phyloP scores from a whole-genome alignment of 1,140 invertebrate genomes.

The Anastrepha obliqua region DNA sequence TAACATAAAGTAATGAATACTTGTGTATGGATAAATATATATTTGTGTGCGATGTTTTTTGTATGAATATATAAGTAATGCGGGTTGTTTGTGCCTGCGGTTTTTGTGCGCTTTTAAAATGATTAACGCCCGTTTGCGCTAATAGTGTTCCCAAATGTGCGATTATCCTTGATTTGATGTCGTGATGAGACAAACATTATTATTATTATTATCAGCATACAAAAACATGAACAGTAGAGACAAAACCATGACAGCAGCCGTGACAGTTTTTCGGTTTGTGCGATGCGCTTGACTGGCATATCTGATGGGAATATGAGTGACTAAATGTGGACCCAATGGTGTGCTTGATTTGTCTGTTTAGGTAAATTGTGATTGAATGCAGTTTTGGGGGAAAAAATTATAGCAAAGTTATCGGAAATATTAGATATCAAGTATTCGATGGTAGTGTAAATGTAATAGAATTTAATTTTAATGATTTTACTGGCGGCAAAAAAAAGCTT shows the following conservation, averaged over 20 bases:
- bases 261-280: slow-evolving; percentile 15
- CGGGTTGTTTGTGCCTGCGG: slow-evolving; percentile 16
- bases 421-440: no score
- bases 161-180: slow-evolving; percentile 57
- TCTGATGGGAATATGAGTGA: not conserved
- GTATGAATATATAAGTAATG: not conserved
- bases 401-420: no score
- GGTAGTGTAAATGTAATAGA: no score
- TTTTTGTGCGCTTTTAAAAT: slow-evolving; percentile 50
- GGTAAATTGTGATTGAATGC: not conserved
- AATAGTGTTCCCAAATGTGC: slow-evolving; percentile 58
- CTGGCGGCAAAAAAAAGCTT: no score
- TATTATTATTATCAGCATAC: slow-evolving; percentile 1
- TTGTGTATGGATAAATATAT: not conserved
- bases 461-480: no score
- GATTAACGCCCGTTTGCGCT: slow-evolving; percentile 56
- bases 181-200: slow-evolving; percentile 57
- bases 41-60: not conserved
- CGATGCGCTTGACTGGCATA: slow-evolving; percentile 7
- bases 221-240: not conserved
- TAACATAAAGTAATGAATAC: not conserved
- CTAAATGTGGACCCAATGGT: not conserved
- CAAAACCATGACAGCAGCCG: slow-evolving; percentile 18
- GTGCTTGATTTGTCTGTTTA: not conserved
- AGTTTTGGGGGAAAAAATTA: no score